Percentiles rank a stretch among this genome's conserved stretches.
Conservation (phyloP, 2,797 vertebrate genomes). For the Onychomys leucogaster region DNA sequence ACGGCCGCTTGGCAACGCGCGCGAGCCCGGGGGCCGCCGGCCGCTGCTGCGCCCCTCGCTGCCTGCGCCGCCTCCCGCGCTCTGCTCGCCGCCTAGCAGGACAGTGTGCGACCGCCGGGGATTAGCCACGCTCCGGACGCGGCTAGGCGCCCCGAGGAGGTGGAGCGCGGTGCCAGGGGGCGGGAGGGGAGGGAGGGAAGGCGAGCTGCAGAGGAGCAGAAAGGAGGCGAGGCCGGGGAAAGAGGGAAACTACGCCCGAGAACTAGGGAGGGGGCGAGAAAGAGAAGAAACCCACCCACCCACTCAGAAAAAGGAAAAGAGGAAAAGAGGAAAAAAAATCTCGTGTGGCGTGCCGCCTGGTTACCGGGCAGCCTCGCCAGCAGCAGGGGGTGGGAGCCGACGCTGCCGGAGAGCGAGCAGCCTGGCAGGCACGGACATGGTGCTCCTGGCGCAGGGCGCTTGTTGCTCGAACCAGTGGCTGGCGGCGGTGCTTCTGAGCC, state of each 20-base stretch:
- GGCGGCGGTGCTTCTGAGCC: slow-evolving; percentile 94
- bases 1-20: slow-evolving; percentile 99
- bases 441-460: slow-evolving; percentile 96
- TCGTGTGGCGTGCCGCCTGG: slow-evolving; percentile 82
- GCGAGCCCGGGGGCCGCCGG: slow-evolving; percentile 95
- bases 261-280: slow-evolving; percentile 60
- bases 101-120: slow-evolving; percentile 95
- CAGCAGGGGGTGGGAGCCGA: slow-evolving; percentile 81
- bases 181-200: slow-evolving; percentile 80
- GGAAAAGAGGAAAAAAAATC: background rate
- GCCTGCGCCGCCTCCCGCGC: slow-evolving; percentile 84
- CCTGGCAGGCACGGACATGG: slow-evolving; percentile 95
- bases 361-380: slow-evolving; percentile 78
- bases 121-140: slow-evolving; percentile 89
- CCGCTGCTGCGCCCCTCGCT: slow-evolving; percentile 66
- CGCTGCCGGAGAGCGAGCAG: slow-evolving; percentile 83
- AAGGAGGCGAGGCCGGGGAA: background rate
- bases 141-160: slow-evolving; percentile 86
- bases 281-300: slow-evolving; percentile 72
- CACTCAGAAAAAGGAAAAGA: background rate
- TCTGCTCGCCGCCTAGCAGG: slow-evolving; percentile 89
- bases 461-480: slow-evolving; percentile 98
- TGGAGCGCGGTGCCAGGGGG: slow-evolving; percentile 69
- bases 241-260: slow-evolving; percentile 72
- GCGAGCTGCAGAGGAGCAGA: slow-evolving; percentile 14